Conservation (phyloP, 2,113 vertebrate genomes). For the Tyrannus savana region DNA sequence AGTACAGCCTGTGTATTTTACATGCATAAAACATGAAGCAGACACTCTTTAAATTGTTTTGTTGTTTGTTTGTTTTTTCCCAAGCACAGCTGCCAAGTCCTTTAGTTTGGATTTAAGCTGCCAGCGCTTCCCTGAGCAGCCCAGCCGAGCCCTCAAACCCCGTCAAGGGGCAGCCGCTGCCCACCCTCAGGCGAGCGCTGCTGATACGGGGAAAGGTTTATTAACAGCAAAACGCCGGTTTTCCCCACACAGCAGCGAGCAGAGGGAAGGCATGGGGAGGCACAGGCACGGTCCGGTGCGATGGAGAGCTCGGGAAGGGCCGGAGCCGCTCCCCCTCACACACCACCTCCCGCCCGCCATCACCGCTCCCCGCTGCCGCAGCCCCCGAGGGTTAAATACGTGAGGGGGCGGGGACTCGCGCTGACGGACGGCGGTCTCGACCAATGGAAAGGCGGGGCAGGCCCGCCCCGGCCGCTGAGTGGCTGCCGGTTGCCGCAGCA, state of each 20-base stretch:
- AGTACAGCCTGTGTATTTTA: background rate
- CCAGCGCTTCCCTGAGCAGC: fast-evolving
- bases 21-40: fast-evolving
- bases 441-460: fast-evolving
- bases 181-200: too few relatives aligned
- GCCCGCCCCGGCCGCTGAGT: fast-evolving
- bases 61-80: too few relatives aligned
- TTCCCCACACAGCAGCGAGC: background rate
- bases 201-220: too few relatives aligned
- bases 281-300: too few relatives aligned
- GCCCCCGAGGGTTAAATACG: fast-evolving
- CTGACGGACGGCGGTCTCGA: fast-evolving
- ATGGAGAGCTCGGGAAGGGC: too few relatives aligned
- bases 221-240: background rate
- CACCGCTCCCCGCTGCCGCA: fast-evolving
- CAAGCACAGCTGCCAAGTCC: fast-evolving
- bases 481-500: background rate
- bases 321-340: background rate
- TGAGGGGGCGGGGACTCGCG: fast-evolving
- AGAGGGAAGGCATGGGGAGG: too few relatives aligned
- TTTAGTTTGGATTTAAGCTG: fast-evolving
- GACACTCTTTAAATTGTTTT: fast-evolving
- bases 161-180: fast-evolving
- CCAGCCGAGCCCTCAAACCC: fast-evolving
- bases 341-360: fast-evolving